Base-by-base conservation (phyloP, 2,888 invertebrate species). In the Schizotus pectinicornis region DNA sequence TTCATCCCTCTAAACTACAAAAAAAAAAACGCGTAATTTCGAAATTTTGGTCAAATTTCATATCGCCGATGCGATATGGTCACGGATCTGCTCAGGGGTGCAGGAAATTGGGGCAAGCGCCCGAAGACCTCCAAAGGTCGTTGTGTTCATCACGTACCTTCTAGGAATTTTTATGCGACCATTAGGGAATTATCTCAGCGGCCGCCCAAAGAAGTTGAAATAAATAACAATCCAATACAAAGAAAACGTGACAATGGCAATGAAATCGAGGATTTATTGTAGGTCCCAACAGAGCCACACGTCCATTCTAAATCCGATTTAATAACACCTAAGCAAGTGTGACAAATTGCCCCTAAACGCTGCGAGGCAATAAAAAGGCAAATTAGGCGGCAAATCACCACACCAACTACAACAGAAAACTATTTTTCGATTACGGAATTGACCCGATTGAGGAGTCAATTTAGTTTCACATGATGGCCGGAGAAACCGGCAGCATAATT, bases 181-280 rank as follows among this genome's bases (percentile, higher is more conserved):
- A 35, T 52, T 45, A 45, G 45, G 45, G 43, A 42, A 45, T 38
- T 45, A 38, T 32, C 43, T 50, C 50, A 14, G 41, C 35, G 36
- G 51, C 36, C 43, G 35, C 36, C 14, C 32, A 51, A 51, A 53
- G 37, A 45, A 38, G 33, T 30, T 31, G 53, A 37, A 53, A 53
- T 53, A 53, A 53, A 53, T 53, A 53, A 38, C 43, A 43, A 33
- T 38, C 45, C 41, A 36, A 34, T 36, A 56, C 56, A 56, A 56
- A 56, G 51, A 56, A 33, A 47, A 52, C 57, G 57, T 57, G 57
- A 57, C 57, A 57, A 48, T 52, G 32, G 57, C 22, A 35, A 31
- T 47, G 47, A 57, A 57, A 51, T 51, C 9, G 39, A 41, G 32
- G 41, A 37, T 52, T 57, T 52, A 32, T 56, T 49, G 11, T 36